These are phyloP conservation scores for Pseudopleuronectes americanus DNA, from an alignment of 2,797 vertebrate species.

Conservation along the genomic window DNA sequence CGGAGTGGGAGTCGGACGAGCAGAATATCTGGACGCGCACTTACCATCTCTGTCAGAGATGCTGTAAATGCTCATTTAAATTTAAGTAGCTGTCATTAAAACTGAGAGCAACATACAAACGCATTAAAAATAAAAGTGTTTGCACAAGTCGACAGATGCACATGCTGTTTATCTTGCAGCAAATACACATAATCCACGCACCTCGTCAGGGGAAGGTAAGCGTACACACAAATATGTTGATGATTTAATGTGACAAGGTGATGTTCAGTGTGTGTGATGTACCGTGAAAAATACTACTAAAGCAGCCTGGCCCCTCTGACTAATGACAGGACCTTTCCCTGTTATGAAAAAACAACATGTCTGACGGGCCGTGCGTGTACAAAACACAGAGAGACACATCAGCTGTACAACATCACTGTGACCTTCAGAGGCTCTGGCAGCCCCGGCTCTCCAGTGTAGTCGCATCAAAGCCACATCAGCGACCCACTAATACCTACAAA, in stretches of 20 bases:
- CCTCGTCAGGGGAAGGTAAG: constrained; percentile 22
- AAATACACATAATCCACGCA: constrained; percentile 31
- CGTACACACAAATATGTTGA: constrained; percentile 28
- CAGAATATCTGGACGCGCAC: constrained; percentile 52
- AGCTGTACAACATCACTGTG: constrained; percentile 54
- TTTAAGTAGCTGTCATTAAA: constrained; percentile 71
- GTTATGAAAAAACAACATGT: constrained; percentile 48
- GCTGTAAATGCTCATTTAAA: constrained; percentile 66
- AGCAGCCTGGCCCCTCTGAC: constrained; percentile 53
- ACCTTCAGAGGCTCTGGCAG: constrained; percentile 74
- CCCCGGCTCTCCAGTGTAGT: constrained; percentile 55
- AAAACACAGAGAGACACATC: constrained; percentile 59
- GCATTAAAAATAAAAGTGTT: not conserved
- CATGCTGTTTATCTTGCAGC: constrained; percentile 11
- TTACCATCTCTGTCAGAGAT: constrained; percentile 57
- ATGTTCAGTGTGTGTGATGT: constrained; percentile 56
- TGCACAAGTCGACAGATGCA: not conserved
- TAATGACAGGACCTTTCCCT: constrained; percentile 65
- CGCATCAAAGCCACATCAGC: constrained; percentile 73
- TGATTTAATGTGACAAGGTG: constrained; percentile 67
- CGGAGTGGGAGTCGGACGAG: constrained; percentile 27
- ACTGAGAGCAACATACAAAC: constrained; percentile 41
- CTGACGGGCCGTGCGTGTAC: constrained; percentile 30
- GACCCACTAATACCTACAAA: constrained; percentile 69
- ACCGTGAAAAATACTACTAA: constrained; percentile 56